Evolutionary conservation across 1,140 invertebrate genomes (phyloP).

Genomic region (Brachionus rubens): DNA sequence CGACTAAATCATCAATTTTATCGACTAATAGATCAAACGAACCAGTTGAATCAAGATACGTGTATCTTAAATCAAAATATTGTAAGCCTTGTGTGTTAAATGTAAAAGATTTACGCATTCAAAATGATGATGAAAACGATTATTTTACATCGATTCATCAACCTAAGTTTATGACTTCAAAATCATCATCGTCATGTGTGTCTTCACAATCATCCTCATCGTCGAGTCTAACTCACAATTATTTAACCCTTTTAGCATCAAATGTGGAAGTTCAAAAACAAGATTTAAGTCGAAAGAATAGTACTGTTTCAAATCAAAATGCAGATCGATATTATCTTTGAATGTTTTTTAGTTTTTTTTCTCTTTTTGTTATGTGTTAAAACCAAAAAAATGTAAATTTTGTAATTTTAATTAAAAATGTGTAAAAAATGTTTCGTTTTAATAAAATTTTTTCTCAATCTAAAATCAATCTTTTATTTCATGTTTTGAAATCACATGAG

Average conservation of each 20-base stretch:
- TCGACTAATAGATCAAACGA: not conserved
- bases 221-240: not conserved
- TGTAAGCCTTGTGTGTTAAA: not conserved
- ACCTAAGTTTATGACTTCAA: slow-evolving; percentile 2
- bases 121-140: not conserved
- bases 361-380: not conserved
- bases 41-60: slow-evolving; percentile 12
- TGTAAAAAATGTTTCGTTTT: too few relatives aligned
- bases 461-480: too few relatives aligned
- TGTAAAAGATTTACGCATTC: not conserved
- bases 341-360: slow-evolving; percentile 5
- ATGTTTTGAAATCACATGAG: too few relatives aligned
- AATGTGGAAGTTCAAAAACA: not conserved
- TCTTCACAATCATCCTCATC: not conserved
- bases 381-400: slow-evolving; percentile 15
- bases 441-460: too few relatives aligned
- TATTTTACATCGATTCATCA: slow-evolving; percentile 12
- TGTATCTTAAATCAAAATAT: slow-evolving; percentile 1
- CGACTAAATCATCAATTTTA: slow-evolving; percentile 20
- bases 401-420: not conserved
- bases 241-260: not conserved
- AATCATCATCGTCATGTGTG: not conserved
- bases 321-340: slow-evolving; percentile 27
- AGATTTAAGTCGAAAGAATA: not conserved
- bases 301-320: slow-evolving; percentile 9